phyloP scores from a whole-genome alignment of 2,113 vertebrate species.

The Rattus rattus region DNA sequence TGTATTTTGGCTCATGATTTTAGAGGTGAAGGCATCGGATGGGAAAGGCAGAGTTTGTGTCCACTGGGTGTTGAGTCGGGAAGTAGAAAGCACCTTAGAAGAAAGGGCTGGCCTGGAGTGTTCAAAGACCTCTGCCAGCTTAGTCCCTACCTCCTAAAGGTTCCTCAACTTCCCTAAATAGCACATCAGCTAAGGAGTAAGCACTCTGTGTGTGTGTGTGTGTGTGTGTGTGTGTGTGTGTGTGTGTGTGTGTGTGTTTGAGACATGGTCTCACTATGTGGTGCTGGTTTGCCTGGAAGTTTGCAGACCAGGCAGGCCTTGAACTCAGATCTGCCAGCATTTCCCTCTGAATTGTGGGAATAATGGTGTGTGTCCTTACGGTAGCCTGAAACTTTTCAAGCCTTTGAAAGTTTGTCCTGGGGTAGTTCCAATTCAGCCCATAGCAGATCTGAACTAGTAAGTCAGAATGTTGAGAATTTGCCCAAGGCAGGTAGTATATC shows the following conservation, averaged over 20 bases:
- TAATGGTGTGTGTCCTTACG: not conserved
- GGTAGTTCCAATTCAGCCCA: not conserved
- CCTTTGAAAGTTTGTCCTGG: not conserved
- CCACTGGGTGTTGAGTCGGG: not conserved
- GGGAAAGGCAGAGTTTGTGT: not conserved
- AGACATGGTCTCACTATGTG: not conserved
- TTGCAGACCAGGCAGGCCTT: not conserved
- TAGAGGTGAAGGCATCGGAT: no score
- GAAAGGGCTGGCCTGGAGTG: not conserved
- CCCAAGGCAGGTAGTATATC: not conserved
- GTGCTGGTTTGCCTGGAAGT: not conserved
- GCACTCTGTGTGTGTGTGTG: not conserved
- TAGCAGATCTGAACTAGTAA: conserved; percentile 35
- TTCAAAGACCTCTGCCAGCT: not conserved
- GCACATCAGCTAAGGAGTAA: not conserved
- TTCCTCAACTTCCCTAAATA: not conserved
- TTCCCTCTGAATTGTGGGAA: not conserved
- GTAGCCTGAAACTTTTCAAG: not conserved
- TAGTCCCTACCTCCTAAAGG: not conserved
- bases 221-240: not conserved
- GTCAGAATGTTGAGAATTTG: conserved; percentile 39
- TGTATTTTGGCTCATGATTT: not conserved
- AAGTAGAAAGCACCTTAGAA: not conserved
- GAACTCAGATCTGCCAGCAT: not conserved
- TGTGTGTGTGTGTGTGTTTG: not conserved